These are phyloP conservation scores for Acropternis orthonyx DNA, from an alignment of 2,797 vertebrate species.

Conservation along the genomic window DNA sequence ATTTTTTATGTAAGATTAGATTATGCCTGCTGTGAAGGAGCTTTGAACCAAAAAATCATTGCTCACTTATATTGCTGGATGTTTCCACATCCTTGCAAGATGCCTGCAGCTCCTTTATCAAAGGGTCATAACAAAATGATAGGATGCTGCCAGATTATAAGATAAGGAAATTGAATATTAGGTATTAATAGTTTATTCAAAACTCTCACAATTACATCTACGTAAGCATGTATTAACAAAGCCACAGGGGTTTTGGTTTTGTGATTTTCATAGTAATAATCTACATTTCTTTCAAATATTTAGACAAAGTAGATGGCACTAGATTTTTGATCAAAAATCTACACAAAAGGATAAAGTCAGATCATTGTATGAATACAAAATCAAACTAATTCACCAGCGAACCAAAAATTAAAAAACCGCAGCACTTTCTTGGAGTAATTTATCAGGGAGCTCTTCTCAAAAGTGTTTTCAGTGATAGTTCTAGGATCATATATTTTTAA, in stretches of 20 bases:
- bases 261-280: not conserved
- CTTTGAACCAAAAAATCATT: constrained; percentile 47
- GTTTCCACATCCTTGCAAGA: constrained; percentile 4
- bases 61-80: not conserved
- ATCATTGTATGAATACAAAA: not conserved
- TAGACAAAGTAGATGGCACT: not conserved
- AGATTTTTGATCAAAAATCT: not conserved
- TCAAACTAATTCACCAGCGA: not conserved
- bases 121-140: not conserved
- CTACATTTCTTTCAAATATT: not conserved
- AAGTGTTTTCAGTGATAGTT: not conserved
- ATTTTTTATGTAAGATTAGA: constrained; percentile 25
- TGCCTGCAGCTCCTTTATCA: not conserved
- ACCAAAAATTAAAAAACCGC: not conserved
- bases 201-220: not conserved
- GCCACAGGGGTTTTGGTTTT: not conserved
- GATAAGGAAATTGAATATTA: not conserved
- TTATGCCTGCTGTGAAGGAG: constrained; percentile 1
- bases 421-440: not conserved
- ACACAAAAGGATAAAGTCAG: not conserved
- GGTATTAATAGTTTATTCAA: not conserved
- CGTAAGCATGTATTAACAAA: not conserved
- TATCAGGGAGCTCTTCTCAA: not conserved
- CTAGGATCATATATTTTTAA: not conserved
- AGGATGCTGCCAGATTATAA: not conserved